Base-by-base conservation (phyloP, 2,888 invertebrate species). In the Leucozona laternaria region DNA sequence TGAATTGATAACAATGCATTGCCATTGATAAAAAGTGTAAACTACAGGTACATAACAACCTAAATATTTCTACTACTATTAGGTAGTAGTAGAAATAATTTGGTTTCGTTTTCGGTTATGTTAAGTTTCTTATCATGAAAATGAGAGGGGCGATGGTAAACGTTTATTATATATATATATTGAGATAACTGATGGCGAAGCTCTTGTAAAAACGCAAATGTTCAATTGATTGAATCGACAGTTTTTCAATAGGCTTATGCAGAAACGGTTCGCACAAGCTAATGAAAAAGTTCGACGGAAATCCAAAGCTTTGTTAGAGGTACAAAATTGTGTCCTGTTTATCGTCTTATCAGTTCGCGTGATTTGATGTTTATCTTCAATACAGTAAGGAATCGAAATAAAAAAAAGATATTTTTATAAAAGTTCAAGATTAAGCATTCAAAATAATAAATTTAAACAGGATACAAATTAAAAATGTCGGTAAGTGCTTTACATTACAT, bases 201-300 rank as follows among this genome's bases (percentile, higher is more conserved):
- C 55, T 37, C 10, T 45, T 78, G 53, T 55, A 66, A 53, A 25
- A 53, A 64, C 17, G 17, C 66, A 62, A 37, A 37, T 40, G 60
- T 50, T 28, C 20, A 55, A 62, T 81, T 76, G 66, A 72, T 68
- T 48, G 57, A 66, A 85, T 81, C 71, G 85, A 62, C 81, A 85
- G 85, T 85, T 85, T 81, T 72, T 70, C 80, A 64, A 78, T 81
- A 70, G 81, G 50, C 66, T 72, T 58, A 80, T 77, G 57, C 60
- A 77, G 72, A 62, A 71, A 70, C 85, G 72, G 85, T 85, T 81
- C 62, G 68, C 66, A 58, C 28, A 55, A 50, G n/a, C 6, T 34
- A 55, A 34, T 57, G 31, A 55, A 31, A 28, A 22, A 37, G 25
- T 37, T 50, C 2, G 15, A 25, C 37, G 50, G 22, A 34, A 31